Conservation (phyloP, 2,797 vertebrate species). For the Nyctibius grandis region DNA sequence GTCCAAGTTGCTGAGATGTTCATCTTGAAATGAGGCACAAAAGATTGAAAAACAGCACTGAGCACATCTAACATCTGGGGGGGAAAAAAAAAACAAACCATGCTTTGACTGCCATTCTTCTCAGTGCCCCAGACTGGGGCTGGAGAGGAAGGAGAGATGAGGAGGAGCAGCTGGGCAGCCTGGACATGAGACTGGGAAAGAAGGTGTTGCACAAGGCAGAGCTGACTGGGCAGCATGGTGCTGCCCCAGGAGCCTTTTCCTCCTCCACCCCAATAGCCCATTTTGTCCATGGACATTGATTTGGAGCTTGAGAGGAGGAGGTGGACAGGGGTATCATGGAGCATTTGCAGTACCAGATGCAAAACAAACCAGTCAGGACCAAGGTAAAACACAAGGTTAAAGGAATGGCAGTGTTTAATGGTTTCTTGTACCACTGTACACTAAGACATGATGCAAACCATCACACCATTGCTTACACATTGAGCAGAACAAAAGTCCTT, state of each 20-base stretch:
- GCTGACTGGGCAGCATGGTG: not conserved
- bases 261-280: not conserved
- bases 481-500: not conserved
- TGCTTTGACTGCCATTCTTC: not conserved
- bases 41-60: not conserved
- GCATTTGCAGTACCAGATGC: not conserved
- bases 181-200: not conserved
- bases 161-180: not conserved
- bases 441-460: not conserved
- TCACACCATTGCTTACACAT: not conserved
- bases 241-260: not conserved
- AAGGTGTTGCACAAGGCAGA: not conserved
- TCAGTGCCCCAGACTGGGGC: not conserved
- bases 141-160: not conserved
- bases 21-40: not conserved
- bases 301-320: not conserved
- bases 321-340: not conserved
- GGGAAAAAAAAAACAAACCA: fast-evolving
- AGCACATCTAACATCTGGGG: not conserved
- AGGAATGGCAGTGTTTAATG: not conserved
- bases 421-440: not conserved
- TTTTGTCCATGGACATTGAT: not conserved
- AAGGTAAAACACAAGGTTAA: not conserved
- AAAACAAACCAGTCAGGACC: not conserved
- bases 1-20: not conserved